Base-by-base conservation (phyloP, 2,888 invertebrate species). In the Apodemia hepburni region DNA sequence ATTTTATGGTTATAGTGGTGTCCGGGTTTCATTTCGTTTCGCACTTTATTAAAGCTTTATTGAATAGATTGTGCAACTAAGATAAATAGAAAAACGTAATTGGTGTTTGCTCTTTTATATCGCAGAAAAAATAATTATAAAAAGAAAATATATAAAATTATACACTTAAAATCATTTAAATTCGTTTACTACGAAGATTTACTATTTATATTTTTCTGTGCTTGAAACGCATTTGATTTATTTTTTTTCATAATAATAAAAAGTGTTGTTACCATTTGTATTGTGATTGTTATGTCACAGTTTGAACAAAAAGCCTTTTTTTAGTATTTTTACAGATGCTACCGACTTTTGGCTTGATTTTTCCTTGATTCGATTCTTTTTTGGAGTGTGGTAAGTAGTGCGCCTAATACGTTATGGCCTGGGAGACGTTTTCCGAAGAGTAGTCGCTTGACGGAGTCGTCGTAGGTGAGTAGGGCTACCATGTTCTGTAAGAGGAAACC, bases 391-490 rank as follows among this genome's bases (percentile, higher is more conserved):
- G 94, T 90, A 61, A 97, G 88, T 29, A 98, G 89, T 15, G 97
- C 97, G 9, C 95, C 96, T 15, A 98, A 91, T 6, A 98, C 97
- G 76, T 98, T 97, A 78, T 97, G 97, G 73, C 97, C 97, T 61
- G 97, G 97, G 67, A 97, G 90, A 76, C 97, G 96, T 82, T 97
- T 97, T 51, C 97, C 97, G 75, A 97, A 97, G 47, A 98, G 92
- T 63, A 98, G 87, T 67, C 97, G 93, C 78, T 97, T 96, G 0
- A 97, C 97, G 0, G 97, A 97, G 79, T 97, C 97, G 75, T 97
- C 97, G 76, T 97, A 97, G 0, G 97, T 97, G 59, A 98, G 92
- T 33, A 97, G 89, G n/a, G 97, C 97, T n/a, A 97, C 97, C 97
- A 98, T 97, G 78, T 98, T 97, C 86, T 98, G 97, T 58, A 98